These are phyloP conservation scores for Aeoliscus strigatus DNA, from an alignment of 2,797 vertebrate species.

Conservation along the genomic window DNA sequence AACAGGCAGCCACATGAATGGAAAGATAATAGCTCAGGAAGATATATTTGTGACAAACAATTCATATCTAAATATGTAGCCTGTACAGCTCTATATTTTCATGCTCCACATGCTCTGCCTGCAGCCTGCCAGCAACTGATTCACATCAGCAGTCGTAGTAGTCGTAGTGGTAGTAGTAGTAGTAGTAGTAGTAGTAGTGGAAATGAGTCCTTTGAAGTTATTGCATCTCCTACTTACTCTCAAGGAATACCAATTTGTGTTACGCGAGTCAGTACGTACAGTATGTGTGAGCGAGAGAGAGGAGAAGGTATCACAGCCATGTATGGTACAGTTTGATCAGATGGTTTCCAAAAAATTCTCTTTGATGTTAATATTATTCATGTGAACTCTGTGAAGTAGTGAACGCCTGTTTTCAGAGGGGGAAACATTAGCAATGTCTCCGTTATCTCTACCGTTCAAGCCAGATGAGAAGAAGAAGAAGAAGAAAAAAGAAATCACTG, in stretches of 20 bases:
- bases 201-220: constrained; percentile 64
- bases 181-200: constrained; percentile 51
- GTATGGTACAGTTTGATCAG: constrained; percentile 71
- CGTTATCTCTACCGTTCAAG: constrained; percentile 50
- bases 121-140: constrained; percentile 21
- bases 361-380: constrained; percentile 73
- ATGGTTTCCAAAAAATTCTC: constrained; percentile 69
- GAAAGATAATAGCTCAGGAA: too few species aligned
- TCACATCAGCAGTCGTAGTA: constrained; percentile 43
- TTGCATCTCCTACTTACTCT: constrained; percentile 46
- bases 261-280: constrained; percentile 29
- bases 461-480: constrained; percentile 2
- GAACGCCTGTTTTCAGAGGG: constrained; percentile 55
- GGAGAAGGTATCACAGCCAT: constrained; percentile 49
- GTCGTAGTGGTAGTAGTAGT: too few species aligned
- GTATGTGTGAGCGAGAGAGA: constrained; percentile 6
- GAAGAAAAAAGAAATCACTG: constrained; percentile 16
- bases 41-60: too few species aligned
- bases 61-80: too few species aligned
- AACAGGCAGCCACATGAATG: too few species aligned
- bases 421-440: constrained; percentile 57
- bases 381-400: constrained; percentile 64
- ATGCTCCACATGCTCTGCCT: too few species aligned
- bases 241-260: constrained; percentile 61
- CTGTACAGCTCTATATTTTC: too few species aligned